These are phyloP conservation scores for Polymixis flavicincta DNA, from an alignment of 2,888 invertebrate genomes.

Conservation along the genomic window DNA sequence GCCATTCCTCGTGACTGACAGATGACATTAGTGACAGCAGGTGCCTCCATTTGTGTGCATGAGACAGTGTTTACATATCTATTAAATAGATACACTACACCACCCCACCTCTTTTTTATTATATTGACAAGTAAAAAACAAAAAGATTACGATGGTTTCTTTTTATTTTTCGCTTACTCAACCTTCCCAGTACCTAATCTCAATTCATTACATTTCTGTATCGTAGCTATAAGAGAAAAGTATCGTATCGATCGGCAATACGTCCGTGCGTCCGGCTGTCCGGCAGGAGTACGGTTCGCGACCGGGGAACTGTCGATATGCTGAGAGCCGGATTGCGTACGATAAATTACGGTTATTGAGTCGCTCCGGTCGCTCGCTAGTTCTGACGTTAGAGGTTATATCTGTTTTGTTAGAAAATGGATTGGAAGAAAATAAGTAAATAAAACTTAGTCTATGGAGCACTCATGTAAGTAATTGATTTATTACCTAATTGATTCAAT, in stretches of 20 bases:
- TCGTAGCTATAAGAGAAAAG: constrained; percentile 10
- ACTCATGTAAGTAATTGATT: neutral
- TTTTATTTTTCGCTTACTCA: neutral
- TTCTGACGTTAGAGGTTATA: neutral
- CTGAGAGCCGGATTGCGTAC: constrained; percentile 30
- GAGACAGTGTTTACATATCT: too few species aligned
- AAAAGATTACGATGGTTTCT: neutral
- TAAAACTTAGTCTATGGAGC: neutral
- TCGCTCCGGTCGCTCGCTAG: constrained; percentile 11
- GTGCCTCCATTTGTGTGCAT: too few species aligned
- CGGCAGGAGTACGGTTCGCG: constrained; percentile 27
- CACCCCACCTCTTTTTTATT: neutral
- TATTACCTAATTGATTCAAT: neutral
- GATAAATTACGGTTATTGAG: constrained; percentile 42
- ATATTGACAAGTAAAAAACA: neutral
- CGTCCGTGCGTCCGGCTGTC: constrained; percentile 31
- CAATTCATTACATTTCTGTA: constrained; percentile 27
- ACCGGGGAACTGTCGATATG: constrained; percentile 37
- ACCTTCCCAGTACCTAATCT: constrained; percentile 1
- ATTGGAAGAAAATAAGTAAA: constrained; percentile 5
- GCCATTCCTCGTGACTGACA: too few species aligned
- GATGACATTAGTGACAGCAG: too few species aligned
- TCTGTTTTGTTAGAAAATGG: neutral
- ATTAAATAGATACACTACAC: too few species aligned
- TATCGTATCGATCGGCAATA: constrained; percentile 35